Conservation (phyloP, 2,113 vertebrate genomes). For the Protomyctophum bolini region DNA sequence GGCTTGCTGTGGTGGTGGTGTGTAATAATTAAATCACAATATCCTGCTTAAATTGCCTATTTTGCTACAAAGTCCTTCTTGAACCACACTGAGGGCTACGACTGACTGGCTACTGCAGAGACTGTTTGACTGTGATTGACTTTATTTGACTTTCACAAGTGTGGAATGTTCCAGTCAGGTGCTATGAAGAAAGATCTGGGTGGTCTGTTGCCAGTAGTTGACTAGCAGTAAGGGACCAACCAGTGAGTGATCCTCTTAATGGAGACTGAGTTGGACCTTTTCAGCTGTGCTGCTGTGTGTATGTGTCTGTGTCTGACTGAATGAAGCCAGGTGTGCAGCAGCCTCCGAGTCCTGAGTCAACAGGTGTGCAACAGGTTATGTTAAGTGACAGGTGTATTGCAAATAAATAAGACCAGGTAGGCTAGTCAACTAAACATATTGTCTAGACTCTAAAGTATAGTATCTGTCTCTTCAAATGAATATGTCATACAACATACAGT, state of each 20-base stretch:
- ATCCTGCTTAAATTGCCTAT: no score
- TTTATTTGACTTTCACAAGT: constrained; percentile 47
- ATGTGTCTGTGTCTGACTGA: constrained; percentile 1
- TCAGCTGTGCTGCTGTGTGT: background rate
- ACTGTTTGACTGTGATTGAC: constrained; percentile 23
- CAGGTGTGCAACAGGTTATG: no score
- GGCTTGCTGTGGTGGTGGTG: background rate
- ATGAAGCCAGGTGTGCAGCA: constrained; percentile 9
- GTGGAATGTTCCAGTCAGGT: constrained; percentile 50
- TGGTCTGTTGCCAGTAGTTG: constrained; percentile 10
- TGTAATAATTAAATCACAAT: no score
- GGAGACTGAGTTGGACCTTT: constrained; percentile 25
- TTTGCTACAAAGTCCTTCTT: no score
- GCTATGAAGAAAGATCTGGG: constrained; percentile 34
- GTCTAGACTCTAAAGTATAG: no score
- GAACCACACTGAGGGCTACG: background rate
- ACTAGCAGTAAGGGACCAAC: constrained; percentile 1
- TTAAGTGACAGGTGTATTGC: no score
- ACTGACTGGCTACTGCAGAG: background rate
- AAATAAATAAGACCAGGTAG: no score
- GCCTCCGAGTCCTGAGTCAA: no score
- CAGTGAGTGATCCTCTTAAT: constrained; percentile 45
- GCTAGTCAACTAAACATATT: no score
- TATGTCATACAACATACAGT: no score
- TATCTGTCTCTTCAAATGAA: no score